These are phyloP conservation scores for Zoroaster sp. DNA, from an alignment of 53 echinoderm and acorn worm genomes.

Conservation along the genomic window DNA sequence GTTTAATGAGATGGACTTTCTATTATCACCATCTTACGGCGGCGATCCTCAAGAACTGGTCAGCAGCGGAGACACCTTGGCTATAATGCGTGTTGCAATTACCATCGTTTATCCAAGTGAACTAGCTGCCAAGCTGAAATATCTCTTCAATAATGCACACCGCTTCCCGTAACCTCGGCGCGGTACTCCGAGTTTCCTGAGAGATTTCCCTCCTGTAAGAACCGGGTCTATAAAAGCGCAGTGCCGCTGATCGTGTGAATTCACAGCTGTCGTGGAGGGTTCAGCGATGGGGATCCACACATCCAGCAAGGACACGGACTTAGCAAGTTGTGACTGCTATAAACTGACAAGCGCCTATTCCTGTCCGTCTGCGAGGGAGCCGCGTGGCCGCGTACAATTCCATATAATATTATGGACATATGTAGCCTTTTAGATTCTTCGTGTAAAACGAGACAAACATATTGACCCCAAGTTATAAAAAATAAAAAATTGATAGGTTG, in stretches of 20 bases:
- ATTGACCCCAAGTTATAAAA: too few species aligned
- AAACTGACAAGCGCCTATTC: too few species aligned
- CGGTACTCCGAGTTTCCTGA: conserved; percentile 3
- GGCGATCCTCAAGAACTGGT: not conserved
- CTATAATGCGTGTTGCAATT: conserved; percentile 2
- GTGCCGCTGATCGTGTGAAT: conserved; percentile 1
- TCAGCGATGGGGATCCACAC: not conserved
- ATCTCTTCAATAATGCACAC: conserved; percentile 42
- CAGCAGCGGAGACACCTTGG: not conserved
- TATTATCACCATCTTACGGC: not conserved
- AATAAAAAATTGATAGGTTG: too few species aligned
- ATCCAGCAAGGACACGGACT: not conserved
- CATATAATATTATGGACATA: too few species aligned
- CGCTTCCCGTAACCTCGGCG: conserved; percentile 41
- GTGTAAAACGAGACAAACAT: too few species aligned
- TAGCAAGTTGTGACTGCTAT: not conserved
- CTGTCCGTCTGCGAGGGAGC: too few species aligned
- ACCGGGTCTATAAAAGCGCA: conserved; percentile 15
- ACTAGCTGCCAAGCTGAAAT: not conserved
- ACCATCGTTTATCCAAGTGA: conserved; percentile 40
- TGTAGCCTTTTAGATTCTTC: too few species aligned
- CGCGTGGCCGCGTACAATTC: too few species aligned
- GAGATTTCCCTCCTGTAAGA: not conserved
- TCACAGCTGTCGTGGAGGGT: conserved; percentile 13
- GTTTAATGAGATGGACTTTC: not conserved